A percentile compares a stretch with the other conserved stretches of the same genome.
Evolutionary conservation across 2,113 vertebrate genomes (phyloP).

Genomic region (Gnathochromis pfefferi): DNA sequence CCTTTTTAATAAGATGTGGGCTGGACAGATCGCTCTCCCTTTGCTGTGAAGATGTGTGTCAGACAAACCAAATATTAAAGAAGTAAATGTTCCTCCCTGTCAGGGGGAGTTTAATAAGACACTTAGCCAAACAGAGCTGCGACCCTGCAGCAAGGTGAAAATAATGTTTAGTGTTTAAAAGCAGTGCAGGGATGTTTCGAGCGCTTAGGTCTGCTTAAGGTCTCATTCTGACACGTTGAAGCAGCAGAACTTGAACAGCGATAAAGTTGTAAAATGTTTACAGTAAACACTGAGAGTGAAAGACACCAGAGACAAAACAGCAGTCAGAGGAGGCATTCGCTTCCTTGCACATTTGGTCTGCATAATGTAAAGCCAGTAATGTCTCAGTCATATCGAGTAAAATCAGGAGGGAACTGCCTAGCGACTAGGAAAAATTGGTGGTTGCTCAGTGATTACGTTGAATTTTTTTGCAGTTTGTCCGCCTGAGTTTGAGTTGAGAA

Average conservation of each 20-base stretch:
- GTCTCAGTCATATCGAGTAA: background rate
- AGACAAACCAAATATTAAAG: background rate
- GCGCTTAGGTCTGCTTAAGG: background rate
- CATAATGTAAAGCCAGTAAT: background rate
- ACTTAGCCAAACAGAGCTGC: background rate
- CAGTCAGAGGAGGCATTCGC: background rate
- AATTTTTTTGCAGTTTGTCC: background rate
- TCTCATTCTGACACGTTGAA: background rate
- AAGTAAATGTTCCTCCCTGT: background rate
- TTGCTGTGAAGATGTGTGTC: background rate
- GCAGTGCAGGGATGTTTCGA: background rate
- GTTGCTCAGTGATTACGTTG: background rate
- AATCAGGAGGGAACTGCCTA: accelerated
- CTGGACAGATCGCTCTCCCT: background rate
- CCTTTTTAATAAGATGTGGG: background rate
- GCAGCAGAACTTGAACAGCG: background rate
- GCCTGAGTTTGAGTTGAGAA: background rate
- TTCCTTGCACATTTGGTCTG: background rate
- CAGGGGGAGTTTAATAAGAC: background rate
- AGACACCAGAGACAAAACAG: background rate
- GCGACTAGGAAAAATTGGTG: background rate
- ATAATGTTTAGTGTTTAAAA: background rate
- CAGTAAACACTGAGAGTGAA: background rate
- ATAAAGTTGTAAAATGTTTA: background rate
- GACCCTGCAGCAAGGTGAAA: background rate